Evolutionary conservation across 2,113 vertebrate genomes (phyloP).

Genomic region (Trachemys scripta): DNA sequence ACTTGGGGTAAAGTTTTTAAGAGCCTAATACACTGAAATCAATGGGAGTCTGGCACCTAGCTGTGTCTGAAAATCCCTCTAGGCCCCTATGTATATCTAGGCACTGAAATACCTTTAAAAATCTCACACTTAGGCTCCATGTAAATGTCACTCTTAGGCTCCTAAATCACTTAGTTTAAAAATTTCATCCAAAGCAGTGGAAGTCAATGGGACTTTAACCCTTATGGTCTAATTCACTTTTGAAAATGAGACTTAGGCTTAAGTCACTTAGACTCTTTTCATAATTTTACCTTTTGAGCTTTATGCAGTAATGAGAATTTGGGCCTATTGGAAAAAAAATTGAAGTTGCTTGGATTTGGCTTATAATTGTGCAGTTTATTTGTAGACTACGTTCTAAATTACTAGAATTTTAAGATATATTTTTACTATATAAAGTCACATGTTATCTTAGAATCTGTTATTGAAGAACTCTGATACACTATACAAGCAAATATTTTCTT

Average conservation of each 20-base stretch:
- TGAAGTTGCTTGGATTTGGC: background rate
- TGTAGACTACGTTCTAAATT: no score
- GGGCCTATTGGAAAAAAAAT: background rate
- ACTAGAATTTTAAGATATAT: background rate
- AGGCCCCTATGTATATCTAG: background rate
- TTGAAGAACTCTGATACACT: background rate
- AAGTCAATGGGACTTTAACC: no score
- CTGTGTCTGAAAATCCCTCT: background rate
- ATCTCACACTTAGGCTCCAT: background rate
- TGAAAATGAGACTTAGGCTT: no score
- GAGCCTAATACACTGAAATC: no score
- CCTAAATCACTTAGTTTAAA: no score
- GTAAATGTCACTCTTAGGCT: no score
- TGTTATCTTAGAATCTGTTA: background rate
- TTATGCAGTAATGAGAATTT: no score
- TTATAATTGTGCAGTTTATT: background rate
- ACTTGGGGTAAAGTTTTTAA: no score
- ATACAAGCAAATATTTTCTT: background rate
- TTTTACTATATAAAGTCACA: background rate
- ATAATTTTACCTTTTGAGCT: no score
- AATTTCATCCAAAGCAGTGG: no score
- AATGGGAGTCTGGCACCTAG: background rate
- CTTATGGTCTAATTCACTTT: no score
- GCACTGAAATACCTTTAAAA: background rate
- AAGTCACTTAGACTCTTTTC: no score